These are phyloP conservation scores for Crocodylus rhombifer DNA, from an alignment of 2,797 vertebrate genomes.

Conservation along the genomic window DNA sequence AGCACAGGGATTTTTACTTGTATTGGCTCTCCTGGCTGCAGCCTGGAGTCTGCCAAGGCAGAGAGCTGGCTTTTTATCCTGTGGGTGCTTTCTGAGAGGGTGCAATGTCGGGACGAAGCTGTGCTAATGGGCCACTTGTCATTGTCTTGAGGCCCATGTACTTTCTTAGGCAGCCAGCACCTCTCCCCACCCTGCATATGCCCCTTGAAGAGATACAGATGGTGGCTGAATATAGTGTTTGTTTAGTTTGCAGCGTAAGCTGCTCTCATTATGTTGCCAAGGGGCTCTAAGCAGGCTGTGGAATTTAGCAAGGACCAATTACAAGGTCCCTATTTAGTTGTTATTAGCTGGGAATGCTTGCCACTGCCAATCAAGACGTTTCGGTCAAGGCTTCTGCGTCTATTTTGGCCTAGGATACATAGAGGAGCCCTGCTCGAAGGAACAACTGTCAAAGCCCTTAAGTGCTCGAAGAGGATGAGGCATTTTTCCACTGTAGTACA, in stretches of 20 bases:
- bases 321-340: not conserved
- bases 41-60: not conserved
- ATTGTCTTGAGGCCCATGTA: not conserved
- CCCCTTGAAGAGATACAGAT: not conserved
- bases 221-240: not conserved
- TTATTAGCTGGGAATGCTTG: conserved; percentile 41
- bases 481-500: not conserved
- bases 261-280: not conserved
- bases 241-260: not conserved
- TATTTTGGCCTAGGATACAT: not conserved
- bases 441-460: not conserved
- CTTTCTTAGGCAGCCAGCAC: not conserved
- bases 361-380: not conserved
- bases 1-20: not conserved
- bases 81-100: not conserved
- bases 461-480: not conserved
- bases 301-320: not conserved
- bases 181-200: not conserved
- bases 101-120: not conserved
- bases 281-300: not conserved
- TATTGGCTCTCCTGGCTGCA: not conserved
- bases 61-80: not conserved
- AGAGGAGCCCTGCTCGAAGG: not conserved
- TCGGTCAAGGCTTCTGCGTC: not conserved
- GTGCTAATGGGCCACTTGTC: not conserved